A percentile compares a stretch with the other conserved stretches of the same genome.
Conservation (phyloP, 2,113 vertebrate genomes). For the Phodopus roborovskii region DNA sequence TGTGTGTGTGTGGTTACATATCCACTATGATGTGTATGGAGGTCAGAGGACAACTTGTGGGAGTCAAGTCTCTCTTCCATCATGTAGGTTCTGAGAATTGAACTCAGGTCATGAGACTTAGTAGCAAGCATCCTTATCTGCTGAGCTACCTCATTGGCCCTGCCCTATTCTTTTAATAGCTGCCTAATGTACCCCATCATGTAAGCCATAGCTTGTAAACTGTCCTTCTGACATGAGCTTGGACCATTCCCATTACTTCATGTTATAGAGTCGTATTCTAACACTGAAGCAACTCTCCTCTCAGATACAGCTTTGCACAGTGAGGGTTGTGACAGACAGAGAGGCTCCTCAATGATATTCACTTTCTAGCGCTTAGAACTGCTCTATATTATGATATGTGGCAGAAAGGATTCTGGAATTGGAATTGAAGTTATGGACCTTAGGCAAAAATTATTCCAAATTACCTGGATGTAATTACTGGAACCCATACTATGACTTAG, state of each 20-base stretch:
- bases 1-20: neutral
- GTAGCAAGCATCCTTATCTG: no score
- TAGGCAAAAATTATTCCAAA: neutral
- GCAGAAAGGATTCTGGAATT: neutral
- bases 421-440: neutral
- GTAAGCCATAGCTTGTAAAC: neutral
- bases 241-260: neutral
- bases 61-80: neutral
- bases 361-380: neutral
- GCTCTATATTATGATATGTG: neutral
- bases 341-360: neutral
- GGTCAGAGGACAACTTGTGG: neutral
- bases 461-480: neutral
- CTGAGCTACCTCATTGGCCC: neutral
- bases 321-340: neutral
- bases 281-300: fast-evolving
- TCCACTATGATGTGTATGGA: neutral
- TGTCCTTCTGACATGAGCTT: neutral
- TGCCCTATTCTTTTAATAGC: neutral
- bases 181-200: neutral
- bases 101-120: neutral
- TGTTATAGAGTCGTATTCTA: no score
- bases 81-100: neutral
- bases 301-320: neutral
- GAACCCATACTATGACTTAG: neutral